Percentiles rank a stretch among this genome's conserved stretches.
These are phyloP conservation scores for Cheilosia urbana DNA, from an alignment of 2,888 invertebrate genomes.

Conservation along the genomic window DNA sequence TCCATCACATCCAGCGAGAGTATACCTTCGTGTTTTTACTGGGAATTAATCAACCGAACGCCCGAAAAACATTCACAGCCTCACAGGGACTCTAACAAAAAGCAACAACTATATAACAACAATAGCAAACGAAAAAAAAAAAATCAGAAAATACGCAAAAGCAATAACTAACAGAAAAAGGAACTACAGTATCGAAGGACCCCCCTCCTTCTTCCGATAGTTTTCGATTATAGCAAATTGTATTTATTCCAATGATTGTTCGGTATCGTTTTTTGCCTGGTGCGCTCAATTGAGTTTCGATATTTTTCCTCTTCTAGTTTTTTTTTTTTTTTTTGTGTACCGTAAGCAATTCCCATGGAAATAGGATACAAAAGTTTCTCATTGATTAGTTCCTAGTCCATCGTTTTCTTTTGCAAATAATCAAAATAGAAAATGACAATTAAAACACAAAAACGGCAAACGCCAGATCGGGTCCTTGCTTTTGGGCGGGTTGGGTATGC, in stretches of 20 bases:
- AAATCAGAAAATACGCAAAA: conserved; percentile 53
- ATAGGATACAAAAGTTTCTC: conserved; percentile 67
- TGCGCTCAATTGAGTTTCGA: conserved; percentile 70
- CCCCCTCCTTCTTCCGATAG: conserved; percentile 34
- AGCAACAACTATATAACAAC: conserved; percentile 2
- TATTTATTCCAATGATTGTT: conserved; percentile 75
- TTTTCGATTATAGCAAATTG: conserved; percentile 75
- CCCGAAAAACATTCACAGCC: conserved; percentile 71
- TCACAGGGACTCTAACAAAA: conserved; percentile 10
- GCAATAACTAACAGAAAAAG: conserved; percentile 67
- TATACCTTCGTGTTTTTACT: conserved; percentile 45
- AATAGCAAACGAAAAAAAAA: conserved; percentile 10
- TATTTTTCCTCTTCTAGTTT: conserved; percentile 46
- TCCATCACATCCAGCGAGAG: conserved; percentile 37
- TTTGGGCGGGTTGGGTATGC: conserved; percentile 24
- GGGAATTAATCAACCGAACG: conserved; percentile 69
- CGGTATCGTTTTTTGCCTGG: conserved; percentile 59
- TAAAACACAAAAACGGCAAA: conserved; percentile 65
- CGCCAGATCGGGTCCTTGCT: not conserved
- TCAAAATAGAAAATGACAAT: conserved; percentile 75
- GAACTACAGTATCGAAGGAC: conserved; percentile 3
- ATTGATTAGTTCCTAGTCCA: conserved; percentile 70
- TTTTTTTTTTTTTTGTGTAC: conserved; percentile 27
- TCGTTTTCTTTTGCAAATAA: conserved; percentile 73
- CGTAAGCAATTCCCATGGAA: conserved; percentile 68